These are phyloP conservation scores for Eristalinus sepulchralis DNA, from an alignment of 2,888 invertebrate genomes.

Conservation along the genomic window DNA sequence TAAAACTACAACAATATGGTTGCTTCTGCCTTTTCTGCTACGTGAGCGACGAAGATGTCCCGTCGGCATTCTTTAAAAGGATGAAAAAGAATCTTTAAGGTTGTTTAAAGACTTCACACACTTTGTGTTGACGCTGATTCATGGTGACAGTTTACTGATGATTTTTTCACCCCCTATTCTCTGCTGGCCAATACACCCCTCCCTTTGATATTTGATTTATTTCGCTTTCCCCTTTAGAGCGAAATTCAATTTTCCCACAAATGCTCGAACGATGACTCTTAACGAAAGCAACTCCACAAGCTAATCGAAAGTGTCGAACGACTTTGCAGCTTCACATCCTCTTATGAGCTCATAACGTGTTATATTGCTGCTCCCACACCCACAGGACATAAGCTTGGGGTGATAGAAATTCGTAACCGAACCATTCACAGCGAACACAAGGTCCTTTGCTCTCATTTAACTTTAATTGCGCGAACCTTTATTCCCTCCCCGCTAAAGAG, in stretches of 20 bases:
- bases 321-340: background rate
- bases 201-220: too few relatives aligned
- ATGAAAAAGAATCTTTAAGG: too few relatives aligned
- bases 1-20: background rate
- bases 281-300: background rate
- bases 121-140: background rate
- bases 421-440: background rate
- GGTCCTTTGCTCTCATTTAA: background rate
- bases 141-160: background rate
- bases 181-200: too few relatives aligned
- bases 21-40: background rate
- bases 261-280: background rate
- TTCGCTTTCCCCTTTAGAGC: too few relatives aligned
- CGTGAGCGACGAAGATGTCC: background rate
- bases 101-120: too few relatives aligned
- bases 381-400: background rate
- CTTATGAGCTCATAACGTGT: background rate
- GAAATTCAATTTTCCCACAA: background rate
- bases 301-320: background rate
- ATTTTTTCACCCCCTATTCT: background rate
- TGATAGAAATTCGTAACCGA: background rate
- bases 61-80: background rate
- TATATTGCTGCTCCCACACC: background rate
- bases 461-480: background rate
- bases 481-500: background rate